Evolutionary conservation across 2,888 invertebrate genomes (phyloP).

Genomic region (Gandaritis pyraliata): DNA sequence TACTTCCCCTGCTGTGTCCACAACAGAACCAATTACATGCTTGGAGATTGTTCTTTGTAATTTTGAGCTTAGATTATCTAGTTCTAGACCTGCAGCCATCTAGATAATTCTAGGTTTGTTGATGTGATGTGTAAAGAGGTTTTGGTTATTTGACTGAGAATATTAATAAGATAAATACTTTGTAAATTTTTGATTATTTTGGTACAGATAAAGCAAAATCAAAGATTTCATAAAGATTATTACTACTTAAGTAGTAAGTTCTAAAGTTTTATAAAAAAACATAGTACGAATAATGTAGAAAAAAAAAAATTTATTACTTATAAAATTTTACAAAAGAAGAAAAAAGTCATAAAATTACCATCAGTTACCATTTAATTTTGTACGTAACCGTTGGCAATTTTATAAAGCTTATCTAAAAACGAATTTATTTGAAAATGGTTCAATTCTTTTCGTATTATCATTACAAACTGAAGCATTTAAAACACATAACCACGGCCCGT

Average conservation of each 20-base stretch:
- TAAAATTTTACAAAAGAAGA: no score
- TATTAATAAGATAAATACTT: no score
- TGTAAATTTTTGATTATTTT: no score
- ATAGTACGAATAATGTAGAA: no score
- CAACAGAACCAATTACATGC: conserved; percentile 25
- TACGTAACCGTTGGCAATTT: not conserved
- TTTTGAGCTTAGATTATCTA: conserved; percentile 24
- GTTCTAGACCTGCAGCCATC: conserved; percentile 2
- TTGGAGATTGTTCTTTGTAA: conserved; percentile 30
- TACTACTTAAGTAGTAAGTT: no score
- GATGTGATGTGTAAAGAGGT: not conserved
- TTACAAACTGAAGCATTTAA: conserved; percentile 13
- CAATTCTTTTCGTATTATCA: conserved; percentile 5
- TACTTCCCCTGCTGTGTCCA: conserved; percentile 28
- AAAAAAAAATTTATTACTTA: no score
- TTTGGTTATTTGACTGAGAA: no score
- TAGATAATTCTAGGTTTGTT: not conserved
- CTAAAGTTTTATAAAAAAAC: no score
- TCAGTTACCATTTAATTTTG: not conserved
- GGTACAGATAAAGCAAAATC: no score
- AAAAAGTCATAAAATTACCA: not conserved
- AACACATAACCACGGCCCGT: conserved; percentile 3
- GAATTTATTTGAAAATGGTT: not conserved
- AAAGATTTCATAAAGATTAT: no score
- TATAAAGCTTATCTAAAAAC: not conserved